Percentiles rank a stretch among this genome's conserved stretches.
These are phyloP conservation scores for Spilarctia lutea DNA, from an alignment of 2,888 invertebrate genomes.

Conservation along the genomic window DNA sequence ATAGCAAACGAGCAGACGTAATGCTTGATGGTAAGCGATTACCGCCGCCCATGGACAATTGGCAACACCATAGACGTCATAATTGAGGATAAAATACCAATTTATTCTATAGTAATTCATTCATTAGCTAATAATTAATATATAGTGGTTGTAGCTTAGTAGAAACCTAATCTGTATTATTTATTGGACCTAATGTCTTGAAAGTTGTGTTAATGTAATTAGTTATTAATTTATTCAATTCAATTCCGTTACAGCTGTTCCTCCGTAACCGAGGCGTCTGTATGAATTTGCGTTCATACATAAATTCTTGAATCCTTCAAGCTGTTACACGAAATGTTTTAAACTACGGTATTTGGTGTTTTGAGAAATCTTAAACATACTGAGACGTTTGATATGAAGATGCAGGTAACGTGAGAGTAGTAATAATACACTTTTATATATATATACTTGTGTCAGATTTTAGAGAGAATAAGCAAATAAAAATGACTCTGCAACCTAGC, in stretches of 20 bases:
- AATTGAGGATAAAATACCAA: too few species aligned
- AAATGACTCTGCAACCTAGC: too few species aligned
- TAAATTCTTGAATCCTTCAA: slow-evolving; percentile 7
- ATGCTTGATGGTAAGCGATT: too few species aligned
- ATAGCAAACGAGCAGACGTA: too few species aligned
- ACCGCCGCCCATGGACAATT: too few species aligned
- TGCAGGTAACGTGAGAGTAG: neutral
- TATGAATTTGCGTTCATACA: slow-evolving; percentile 9
- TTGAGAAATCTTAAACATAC: neutral
- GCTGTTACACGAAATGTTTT: neutral
- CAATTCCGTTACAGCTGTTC: neutral
- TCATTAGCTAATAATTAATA: too few species aligned
- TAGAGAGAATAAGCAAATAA: too few species aligned
- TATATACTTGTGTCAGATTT: too few species aligned
- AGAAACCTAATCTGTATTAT: neutral
- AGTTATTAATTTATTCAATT: slow-evolving; percentile 1
- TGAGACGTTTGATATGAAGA: neutral
- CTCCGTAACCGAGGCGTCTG: neutral
- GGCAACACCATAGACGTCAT: too few species aligned
- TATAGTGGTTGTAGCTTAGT: neutral
- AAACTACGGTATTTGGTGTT: neutral
- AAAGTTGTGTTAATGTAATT: neutral
- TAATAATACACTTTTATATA: too few species aligned
- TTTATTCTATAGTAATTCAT: too few species aligned
- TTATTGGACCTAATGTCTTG: neutral